Evolutionary conservation across 2,888 invertebrate genomes (phyloP).

Genomic region (Clivina fossor): DNA sequence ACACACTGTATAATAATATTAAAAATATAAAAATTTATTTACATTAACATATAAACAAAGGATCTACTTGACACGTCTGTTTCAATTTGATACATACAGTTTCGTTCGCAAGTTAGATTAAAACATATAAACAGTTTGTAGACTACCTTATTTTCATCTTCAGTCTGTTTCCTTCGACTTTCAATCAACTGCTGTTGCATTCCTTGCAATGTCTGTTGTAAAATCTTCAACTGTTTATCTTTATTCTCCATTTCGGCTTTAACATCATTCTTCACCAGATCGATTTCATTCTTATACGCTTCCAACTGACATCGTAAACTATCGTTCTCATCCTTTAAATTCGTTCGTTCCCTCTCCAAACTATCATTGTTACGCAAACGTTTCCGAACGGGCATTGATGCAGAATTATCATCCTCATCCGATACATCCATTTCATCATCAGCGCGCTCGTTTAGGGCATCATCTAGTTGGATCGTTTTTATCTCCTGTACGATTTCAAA

Average conservation of each 20-base stretch:
- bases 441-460: slow-evolving; percentile 63
- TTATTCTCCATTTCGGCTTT: slow-evolving; percentile 78
- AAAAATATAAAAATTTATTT: too few species aligned
- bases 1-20: too few species aligned
- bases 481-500: slow-evolving; percentile 67
- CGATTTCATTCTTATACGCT: slow-evolving; percentile 92
- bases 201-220: slow-evolving; percentile 66
- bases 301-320: slow-evolving; percentile 87
- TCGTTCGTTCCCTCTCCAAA: slow-evolving; percentile 42
- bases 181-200: slow-evolving; percentile 65
- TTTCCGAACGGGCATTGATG: slow-evolving; percentile 49
- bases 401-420: slow-evolving; percentile 65
- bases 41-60: too few species aligned
- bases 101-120: too few species aligned
- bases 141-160: slow-evolving; percentile 59
- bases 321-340: slow-evolving; percentile 81
- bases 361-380: slow-evolving; percentile 37
- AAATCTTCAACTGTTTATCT: slow-evolving; percentile 78
- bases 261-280: slow-evolving; percentile 79
- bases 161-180: slow-evolving; percentile 57
- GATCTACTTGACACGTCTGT: too few species aligned
- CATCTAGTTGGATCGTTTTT: slow-evolving; percentile 67
- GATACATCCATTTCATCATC: slow-evolving; percentile 89
- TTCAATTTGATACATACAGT: too few species aligned
- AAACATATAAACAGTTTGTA: too few species aligned